phyloP scores from a whole-genome alignment of 2,888 invertebrate species.

The Gastracanthus pulcherrimus region DNA sequence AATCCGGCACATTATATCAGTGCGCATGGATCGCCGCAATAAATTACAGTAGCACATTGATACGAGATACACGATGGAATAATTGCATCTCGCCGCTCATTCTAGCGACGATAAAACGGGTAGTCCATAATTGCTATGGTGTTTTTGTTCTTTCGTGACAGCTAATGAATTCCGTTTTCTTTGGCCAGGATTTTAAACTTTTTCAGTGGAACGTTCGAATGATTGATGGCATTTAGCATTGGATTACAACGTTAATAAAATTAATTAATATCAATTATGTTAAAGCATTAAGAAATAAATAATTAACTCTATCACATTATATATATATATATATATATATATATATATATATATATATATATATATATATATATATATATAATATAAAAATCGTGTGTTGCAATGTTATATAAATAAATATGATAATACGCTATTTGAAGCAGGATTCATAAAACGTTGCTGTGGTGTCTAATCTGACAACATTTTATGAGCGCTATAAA shows the following conservation, averaged over 20 bases:
- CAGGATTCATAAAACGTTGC: too few species aligned
- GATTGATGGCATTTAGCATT: constrained; percentile 18
- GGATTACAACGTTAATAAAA: constrained; percentile 15
- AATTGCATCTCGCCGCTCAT: constrained; percentile 38
- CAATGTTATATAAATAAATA: too few species aligned
- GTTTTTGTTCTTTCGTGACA: constrained; percentile 36
- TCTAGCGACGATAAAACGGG: constrained; percentile 37
- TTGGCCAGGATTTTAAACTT: constrained; percentile 4
- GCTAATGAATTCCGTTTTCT: constrained; percentile 48
- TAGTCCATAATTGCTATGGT: constrained; percentile 26
- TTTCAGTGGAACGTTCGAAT: constrained; percentile 11
- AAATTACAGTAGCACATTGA: constrained; percentile 46
- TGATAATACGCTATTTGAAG: too few species aligned
- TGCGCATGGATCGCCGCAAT: constrained; percentile 32
- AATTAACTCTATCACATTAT: background rate
- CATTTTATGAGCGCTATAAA: too few species aligned
- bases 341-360: too few species aligned
- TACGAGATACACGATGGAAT: constrained; percentile 43
- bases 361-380: too few species aligned
- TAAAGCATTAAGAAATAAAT: background rate
- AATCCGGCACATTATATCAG: constrained; percentile 33
- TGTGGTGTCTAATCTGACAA: too few species aligned
- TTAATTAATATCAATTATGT: constrained; percentile 28
- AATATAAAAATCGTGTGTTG: too few species aligned
- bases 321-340: too few species aligned